Percentiles rank a stretch among this genome's conserved stretches.
Evolutionary conservation across 2,888 invertebrate genomes (phyloP).

Genomic region (Leucozona laternaria): DNA sequence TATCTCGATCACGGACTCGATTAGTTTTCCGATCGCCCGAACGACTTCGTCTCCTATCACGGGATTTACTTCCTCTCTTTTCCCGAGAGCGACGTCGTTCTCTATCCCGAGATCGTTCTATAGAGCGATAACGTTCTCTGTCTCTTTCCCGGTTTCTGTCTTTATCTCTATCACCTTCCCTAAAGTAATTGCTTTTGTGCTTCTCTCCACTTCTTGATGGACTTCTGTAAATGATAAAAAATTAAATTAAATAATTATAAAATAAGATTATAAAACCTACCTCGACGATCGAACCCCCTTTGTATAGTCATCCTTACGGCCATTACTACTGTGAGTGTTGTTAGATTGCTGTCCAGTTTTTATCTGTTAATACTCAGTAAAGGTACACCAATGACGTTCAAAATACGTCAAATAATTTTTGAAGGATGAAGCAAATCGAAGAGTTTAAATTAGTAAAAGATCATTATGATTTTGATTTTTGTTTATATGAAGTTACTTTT

Average conservation of each 20-base stretch:
- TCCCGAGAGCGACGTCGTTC: constrained; percentile 81
- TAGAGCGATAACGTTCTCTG: constrained; percentile 78
- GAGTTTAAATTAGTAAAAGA: constrained; percentile 77
- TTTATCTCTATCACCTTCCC: constrained; percentile 78
- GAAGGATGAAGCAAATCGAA: constrained; percentile 77
- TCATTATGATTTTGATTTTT: constrained; percentile 73
- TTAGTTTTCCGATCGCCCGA: constrained; percentile 78
- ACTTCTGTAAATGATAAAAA: constrained; percentile 77
- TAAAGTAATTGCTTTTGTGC: constrained; percentile 79
- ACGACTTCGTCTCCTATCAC: constrained; percentile 78
- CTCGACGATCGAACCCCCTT: constrained; percentile 76
- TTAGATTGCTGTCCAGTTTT: constrained; percentile 72
- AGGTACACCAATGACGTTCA: constrained; percentile 77
- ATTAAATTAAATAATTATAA: constrained; percentile 13
- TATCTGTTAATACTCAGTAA: constrained; percentile 78
- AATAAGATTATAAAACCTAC: constrained; percentile 62
- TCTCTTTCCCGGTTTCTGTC: constrained; percentile 15
- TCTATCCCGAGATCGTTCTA: constrained; percentile 76
- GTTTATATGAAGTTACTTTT: constrained; percentile 76
- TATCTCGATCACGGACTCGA: constrained; percentile 80
- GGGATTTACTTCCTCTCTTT: constrained; percentile 73
- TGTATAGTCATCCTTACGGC: constrained; percentile 73
- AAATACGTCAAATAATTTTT: constrained; percentile 77
- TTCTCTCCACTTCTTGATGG: constrained; percentile 81
- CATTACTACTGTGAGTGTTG: constrained; percentile 60